Evolutionary conservation across 2,113 vertebrate species (phyloP).

Genomic region (Anas platyrhynchos): DNA sequence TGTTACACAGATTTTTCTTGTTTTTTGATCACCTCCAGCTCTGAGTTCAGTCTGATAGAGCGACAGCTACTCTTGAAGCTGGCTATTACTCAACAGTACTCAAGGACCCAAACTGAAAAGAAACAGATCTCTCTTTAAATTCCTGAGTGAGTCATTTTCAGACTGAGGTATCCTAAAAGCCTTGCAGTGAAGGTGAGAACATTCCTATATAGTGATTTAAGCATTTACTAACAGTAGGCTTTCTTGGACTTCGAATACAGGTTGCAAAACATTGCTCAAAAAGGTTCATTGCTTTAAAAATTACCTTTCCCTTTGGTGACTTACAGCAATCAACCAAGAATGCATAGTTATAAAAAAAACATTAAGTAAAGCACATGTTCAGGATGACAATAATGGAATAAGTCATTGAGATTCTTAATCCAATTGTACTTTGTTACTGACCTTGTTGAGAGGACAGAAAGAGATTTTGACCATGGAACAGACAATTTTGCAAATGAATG

Average conservation of each 20-base stretch:
- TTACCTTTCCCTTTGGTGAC: neutral
- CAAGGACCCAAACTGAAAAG: neutral
- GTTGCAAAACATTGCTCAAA: neutral
- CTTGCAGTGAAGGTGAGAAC: neutral
- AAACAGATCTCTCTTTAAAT: neutral
- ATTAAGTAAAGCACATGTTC: neutral
- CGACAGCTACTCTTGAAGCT: neutral
- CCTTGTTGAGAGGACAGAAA: neutral
- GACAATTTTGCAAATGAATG: neutral
- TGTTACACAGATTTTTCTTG: constrained; percentile 25
- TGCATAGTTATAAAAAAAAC: neutral
- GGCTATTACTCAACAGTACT: neutral
- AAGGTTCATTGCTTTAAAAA: neutral
- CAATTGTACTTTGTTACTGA: neutral
- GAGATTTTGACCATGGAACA: neutral
- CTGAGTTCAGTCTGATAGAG: neutral
- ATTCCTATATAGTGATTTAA: neutral
- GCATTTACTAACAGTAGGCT: neutral
- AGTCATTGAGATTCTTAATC: neutral
- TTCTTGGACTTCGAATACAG: neutral
- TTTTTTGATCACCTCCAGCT: constrained; percentile 27
- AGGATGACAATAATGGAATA: neutral
- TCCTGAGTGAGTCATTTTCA: neutral
- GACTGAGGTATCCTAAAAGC: neutral
- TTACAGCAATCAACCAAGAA: neutral